Conservation (phyloP, 2,888 invertebrate species). For the Ectropis crepuscularia region DNA sequence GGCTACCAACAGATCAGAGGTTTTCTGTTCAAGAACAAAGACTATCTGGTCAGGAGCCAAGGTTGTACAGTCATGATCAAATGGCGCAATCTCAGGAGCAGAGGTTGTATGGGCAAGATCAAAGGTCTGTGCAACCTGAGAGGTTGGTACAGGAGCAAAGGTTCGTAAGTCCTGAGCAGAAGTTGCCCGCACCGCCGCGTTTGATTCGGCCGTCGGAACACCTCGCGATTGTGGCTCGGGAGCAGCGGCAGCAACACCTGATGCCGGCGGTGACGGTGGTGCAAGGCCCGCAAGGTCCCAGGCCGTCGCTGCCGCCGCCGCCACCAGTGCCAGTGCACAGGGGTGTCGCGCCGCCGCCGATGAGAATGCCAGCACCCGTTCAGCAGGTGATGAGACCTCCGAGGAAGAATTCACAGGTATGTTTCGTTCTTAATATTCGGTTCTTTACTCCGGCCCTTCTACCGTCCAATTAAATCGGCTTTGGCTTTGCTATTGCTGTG, state of each 20-base stretch:
- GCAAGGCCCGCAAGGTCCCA: constrained; percentile 64
- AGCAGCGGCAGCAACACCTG: constrained; percentile 62
- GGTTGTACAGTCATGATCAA: constrained; percentile 52
- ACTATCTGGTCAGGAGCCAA: constrained; percentile 3
- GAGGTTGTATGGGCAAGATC: neutral
- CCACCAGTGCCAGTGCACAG: constrained; percentile 64
- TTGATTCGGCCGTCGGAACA: constrained; percentile 78
- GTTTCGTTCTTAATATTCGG: constrained; percentile 21
- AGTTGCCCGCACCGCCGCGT: constrained; percentile 63
- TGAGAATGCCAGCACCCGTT: constrained; percentile 72
- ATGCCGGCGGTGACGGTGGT: constrained; percentile 66
- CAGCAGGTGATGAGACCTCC: constrained; percentile 63
- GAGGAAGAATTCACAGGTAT: constrained; percentile 76
- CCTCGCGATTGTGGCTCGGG: constrained; percentile 67
- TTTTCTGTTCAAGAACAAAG: constrained; percentile 5
- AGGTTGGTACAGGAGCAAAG: neutral
- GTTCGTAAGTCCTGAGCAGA: constrained; percentile 26
- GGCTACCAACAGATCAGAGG: constrained; percentile 7
- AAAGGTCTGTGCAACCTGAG: neutral
- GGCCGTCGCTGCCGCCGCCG: constrained; percentile 56
- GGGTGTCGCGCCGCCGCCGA: constrained; percentile 68
- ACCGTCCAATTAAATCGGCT: too few species aligned
- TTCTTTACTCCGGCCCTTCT: too few species aligned
- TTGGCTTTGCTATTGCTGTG: too few species aligned
- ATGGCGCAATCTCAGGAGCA: constrained; percentile 50